Evolutionary conservation across 2,113 vertebrate genomes (phyloP), one percentile per base, ranked within the genome.

Genomic region (Dromaius novaehollandiae): DNA sequence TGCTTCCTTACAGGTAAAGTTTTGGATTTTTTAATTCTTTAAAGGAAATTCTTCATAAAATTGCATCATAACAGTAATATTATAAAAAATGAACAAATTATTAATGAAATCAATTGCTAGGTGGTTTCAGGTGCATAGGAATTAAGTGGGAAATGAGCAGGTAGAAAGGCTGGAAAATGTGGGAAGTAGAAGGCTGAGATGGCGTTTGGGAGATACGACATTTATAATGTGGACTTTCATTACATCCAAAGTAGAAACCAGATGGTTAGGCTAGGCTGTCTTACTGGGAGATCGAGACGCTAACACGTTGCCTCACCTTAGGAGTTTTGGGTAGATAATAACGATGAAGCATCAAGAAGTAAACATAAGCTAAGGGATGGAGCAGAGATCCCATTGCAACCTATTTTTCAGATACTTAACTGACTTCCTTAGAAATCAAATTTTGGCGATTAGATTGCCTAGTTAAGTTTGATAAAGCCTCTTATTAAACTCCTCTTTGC

Each of bases 171-270:
- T 77, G 36, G 30, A 88, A 51, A 90, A 82, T 6, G 4, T 26
- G 24, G 22, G 5, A 3, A 66, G 5, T 4, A 34, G 38, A 51
- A n/a, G 2, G 42, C 14, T 40, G 46, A 60, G 73, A 38, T 55
- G 53, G 2, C 4, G 0, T 32, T 58, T 88, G 14, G 16, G 42
- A 88, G 16, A 26, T 16, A 9, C 0, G 2, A 16, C 5, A 26
- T 77, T 77, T 86, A 25, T 22, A 5, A 0, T 12, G 11, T 28
- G 24, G 19, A 1, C 2, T 87, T 87, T 46, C 38, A 61, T 14
- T 56, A 73, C 16, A 2, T 13, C 6, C 1, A 5, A 58, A 30
- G 6, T 3, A 63, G 32, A 48, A 74, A 70, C 11, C 0, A 1
- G 2, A 4, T 7, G 68, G 16, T 7, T 28, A 60, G 28, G 2